Conservation (phyloP, 2,113 vertebrate genomes). For the Syngnathus scovelli region DNA sequence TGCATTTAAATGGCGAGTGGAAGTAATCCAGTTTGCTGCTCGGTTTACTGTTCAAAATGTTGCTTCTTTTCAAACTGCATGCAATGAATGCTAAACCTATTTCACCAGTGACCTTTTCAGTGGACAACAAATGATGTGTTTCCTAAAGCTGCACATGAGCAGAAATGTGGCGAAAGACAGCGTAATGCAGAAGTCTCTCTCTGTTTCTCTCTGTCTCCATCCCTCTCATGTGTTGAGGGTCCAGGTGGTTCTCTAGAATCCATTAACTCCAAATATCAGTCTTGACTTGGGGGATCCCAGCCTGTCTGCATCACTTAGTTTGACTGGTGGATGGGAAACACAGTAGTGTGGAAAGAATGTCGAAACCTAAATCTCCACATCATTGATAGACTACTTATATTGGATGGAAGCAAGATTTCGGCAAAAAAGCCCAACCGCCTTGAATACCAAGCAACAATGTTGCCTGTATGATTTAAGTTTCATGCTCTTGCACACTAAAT, state of each 20-base stretch:
- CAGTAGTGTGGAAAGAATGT: conserved; percentile 13
- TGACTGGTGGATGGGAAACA: conserved; percentile 34
- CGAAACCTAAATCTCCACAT: background rate
- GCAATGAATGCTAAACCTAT: background rate
- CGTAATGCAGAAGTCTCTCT: background rate
- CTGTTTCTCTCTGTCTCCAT: background rate
- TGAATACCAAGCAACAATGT: background rate
- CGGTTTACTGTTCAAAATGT: conserved; percentile 1
- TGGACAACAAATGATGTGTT: background rate
- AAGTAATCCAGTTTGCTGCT: conserved; percentile 12
- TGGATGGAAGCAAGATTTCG: background rate
- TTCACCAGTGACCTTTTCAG: background rate
- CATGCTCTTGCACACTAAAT: conserved; percentile 6
- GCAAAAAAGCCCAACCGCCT: conserved; percentile 17
- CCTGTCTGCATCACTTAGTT: conserved; percentile 61
- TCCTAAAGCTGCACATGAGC: background rate
- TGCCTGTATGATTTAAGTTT: background rate
- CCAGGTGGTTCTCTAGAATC: conserved; percentile 63
- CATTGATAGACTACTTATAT: background rate
- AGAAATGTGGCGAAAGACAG: background rate
- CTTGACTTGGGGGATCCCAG: conserved; percentile 46
- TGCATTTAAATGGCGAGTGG: conserved; percentile 33
- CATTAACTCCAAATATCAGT: conserved; percentile 65
- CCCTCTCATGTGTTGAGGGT: conserved; percentile 27
- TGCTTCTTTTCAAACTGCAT: background rate